These are phyloP conservation scores for Scyliorhinus canicula DNA, from an alignment of 2,797 vertebrate genomes.

Conservation along the genomic window DNA sequence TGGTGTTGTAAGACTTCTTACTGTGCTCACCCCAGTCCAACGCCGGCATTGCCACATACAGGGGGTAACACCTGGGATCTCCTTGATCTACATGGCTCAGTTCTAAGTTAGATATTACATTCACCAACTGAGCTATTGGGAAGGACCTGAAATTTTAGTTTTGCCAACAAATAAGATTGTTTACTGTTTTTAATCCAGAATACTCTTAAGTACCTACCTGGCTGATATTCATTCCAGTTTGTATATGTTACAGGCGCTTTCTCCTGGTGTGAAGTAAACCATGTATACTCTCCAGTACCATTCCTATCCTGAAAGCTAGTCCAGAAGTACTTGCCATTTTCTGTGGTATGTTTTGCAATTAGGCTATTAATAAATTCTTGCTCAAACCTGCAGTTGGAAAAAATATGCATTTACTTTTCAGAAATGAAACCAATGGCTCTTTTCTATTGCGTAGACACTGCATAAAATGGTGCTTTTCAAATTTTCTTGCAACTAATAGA, in stretches of 20 bases:
- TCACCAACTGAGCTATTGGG: not conserved
- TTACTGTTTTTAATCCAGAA: not conserved
- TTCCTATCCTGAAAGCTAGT: conserved; percentile 74
- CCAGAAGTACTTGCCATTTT: conserved; percentile 73
- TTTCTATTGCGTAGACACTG: not conserved
- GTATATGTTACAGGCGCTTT: conserved; percentile 59
- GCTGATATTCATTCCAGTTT: conserved; percentile 79
- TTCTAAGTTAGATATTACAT: not conserved
- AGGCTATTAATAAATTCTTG: conserved; percentile 84
- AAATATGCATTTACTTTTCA: not conserved
- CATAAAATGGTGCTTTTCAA: not conserved
- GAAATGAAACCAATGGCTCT: not conserved
- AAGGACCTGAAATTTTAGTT: not conserved
- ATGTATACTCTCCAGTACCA: conserved; percentile 72
- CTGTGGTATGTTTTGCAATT: conserved; percentile 63
- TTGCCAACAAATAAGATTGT: not conserved
- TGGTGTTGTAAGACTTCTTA: no score
- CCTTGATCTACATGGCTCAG: not conserved
- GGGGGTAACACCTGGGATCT: not conserved
- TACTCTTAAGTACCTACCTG: conserved; percentile 56
- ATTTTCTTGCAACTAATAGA: not conserved
- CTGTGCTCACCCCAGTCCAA: no score
- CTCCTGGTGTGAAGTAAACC: conserved; percentile 58
- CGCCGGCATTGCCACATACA: no score
- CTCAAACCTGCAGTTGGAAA: conserved; percentile 71